These are phyloP conservation scores for Enteromius paludinosus DNA, from an alignment of 2,797 vertebrate species.

Conservation along the genomic window DNA sequence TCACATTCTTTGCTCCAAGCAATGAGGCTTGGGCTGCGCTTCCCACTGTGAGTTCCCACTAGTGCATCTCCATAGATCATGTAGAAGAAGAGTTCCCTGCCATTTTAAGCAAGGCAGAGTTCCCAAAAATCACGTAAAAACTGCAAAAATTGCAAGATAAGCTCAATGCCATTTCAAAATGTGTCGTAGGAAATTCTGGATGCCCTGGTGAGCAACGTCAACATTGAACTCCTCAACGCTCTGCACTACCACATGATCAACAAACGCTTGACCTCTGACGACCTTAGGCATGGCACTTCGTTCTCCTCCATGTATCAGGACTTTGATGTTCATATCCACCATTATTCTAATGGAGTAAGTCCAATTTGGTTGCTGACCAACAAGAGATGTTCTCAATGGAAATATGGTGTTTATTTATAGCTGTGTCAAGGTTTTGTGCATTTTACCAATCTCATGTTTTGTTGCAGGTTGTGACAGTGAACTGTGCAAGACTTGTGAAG, in stretches of 20 bases:
- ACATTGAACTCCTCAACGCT: constrained; percentile 96
- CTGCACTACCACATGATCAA: constrained; percentile 97
- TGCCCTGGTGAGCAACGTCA: constrained; percentile 96
- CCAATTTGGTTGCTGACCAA: constrained; percentile 4
- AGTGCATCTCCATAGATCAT: background rate
- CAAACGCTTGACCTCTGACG: constrained; percentile 89
- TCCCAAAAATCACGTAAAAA: background rate
- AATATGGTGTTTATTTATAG: constrained; percentile 30
- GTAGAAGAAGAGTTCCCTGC: background rate
- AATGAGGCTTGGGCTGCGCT: constrained; percentile 93
- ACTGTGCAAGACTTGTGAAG: constrained; percentile 94
- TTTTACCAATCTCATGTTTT: constrained; percentile 18
- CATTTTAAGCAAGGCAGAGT: background rate
- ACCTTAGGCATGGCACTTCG: constrained; percentile 86
- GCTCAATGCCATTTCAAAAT: constrained; percentile 9
- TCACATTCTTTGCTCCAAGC: constrained; percentile 97
- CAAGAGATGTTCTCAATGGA: constrained; percentile 17
- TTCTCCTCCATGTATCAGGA: constrained; percentile 97
- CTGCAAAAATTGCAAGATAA: background rate
- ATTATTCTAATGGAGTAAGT: constrained; percentile 94
- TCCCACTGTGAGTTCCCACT: constrained; percentile 82
- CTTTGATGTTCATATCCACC: constrained; percentile 91
- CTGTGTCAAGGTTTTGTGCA: constrained; percentile 13
- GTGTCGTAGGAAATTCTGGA: constrained; percentile 91
- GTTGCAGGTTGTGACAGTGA: constrained; percentile 91